These are phyloP conservation scores for Salvator merianae DNA, from an alignment of 2,113 vertebrate genomes.

Conservation along the genomic window DNA sequence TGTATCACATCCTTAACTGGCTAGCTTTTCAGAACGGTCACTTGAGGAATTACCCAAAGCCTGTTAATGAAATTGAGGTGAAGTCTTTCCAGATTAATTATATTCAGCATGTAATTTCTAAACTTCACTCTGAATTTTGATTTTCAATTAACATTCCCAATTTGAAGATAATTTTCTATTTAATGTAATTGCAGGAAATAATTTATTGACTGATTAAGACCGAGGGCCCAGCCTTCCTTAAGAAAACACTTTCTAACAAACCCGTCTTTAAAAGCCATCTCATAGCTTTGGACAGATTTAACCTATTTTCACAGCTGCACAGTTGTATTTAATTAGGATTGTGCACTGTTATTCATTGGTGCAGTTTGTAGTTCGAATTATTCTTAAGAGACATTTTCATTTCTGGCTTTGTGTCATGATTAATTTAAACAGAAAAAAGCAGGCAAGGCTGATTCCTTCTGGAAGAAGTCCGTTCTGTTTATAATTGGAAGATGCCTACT, in stretches of 20 bases:
- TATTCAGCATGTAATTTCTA: conserved; percentile 81
- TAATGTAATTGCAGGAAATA: conserved; percentile 95
- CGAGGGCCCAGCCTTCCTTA: conserved; percentile 84
- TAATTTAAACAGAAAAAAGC: conserved; percentile 76
- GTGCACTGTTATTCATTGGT: conserved; percentile 81
- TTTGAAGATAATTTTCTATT: conserved; percentile 91
- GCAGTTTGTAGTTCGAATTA: conserved; percentile 77
- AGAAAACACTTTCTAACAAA: conserved; percentile 82
- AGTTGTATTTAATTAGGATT: conserved; percentile 83
- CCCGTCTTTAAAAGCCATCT: conserved; percentile 75
- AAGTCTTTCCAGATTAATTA: conserved; percentile 79
- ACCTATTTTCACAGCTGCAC: conserved; percentile 92
- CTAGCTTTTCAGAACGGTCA: conserved; percentile 74
- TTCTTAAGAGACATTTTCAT: conserved; percentile 79
- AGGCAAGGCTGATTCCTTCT: conserved; percentile 67
- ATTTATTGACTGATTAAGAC: conserved; percentile 96
- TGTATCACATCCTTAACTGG: conserved; percentile 69
- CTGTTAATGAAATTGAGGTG: conserved; percentile 80
- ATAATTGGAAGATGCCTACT: conserved; percentile 58
- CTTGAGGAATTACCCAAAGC: conserved; percentile 77
- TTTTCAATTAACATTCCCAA: conserved; percentile 93
- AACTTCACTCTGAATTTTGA: conserved; percentile 93
- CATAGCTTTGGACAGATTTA: conserved; percentile 79
- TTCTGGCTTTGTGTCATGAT: conserved; percentile 77
- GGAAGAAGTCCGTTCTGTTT: conserved; percentile 61